These are phyloP conservation scores for Vanessa tameamea DNA, from an alignment of 1,140 invertebrate species.

Conservation along the genomic window DNA sequence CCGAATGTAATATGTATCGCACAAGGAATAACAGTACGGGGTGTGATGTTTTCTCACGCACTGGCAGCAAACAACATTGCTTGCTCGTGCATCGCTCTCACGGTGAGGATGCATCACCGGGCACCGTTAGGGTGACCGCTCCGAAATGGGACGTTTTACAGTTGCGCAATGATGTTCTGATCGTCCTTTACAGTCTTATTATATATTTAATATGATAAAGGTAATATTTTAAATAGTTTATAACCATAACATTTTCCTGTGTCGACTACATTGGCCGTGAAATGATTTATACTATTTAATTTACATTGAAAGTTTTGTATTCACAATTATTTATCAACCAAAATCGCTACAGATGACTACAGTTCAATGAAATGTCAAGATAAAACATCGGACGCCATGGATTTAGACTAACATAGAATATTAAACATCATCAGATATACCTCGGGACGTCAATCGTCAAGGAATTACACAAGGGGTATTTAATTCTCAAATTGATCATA, in stretches of 20 bases:
- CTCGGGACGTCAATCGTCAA: no score
- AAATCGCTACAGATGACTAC: neutral
- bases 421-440: neutral
- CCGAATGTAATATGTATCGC: neutral
- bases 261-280: no score
- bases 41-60: slow-evolving; percentile 27
- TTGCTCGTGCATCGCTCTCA: slow-evolving; percentile 19
- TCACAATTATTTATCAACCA: neutral
- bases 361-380: slow-evolving; percentile 15
- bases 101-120: slow-evolving; percentile 26
- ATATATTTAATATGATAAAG: no score
- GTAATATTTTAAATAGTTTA: neutral
- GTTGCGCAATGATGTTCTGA: neutral
- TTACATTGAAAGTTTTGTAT: no score
- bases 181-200: slow-evolving; percentile 8
- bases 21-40: slow-evolving; percentile 23
- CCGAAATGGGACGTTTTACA: slow-evolving; percentile 27
- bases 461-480: no score
- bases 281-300: no score
- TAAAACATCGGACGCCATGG: slow-evolving; percentile 7
- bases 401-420: slow-evolving; percentile 11
- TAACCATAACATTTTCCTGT: neutral
- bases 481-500: no score
- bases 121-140: slow-evolving; percentile 36
- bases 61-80: slow-evolving; percentile 17